A percentile compares a stretch with the other conserved stretches of the same genome.
These are phyloP conservation scores for Sandelia bainsii DNA, from an alignment of 2,797 vertebrate species.

Conservation along the genomic window DNA sequence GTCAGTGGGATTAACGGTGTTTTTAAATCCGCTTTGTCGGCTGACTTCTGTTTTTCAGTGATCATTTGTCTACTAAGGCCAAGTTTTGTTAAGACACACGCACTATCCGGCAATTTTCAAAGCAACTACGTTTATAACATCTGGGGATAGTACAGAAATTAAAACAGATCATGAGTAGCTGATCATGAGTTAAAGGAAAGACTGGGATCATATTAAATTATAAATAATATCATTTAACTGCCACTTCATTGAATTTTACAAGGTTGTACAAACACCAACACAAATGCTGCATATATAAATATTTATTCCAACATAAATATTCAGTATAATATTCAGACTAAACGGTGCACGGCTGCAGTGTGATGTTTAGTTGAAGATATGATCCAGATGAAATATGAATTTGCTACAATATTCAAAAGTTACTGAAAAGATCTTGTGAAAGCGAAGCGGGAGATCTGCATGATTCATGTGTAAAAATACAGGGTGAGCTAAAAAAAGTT, in stretches of 20 bases:
- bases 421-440: neutral
- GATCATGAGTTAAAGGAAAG: neutral
- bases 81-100: neutral
- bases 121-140: neutral
- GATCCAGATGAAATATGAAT: conserved; percentile 27
- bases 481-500: conserved; percentile 5
- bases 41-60: conserved; percentile 57
- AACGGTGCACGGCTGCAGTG: no score
- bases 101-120: neutral
- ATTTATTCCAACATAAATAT: conserved; percentile 8
- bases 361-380: conserved; percentile 27
- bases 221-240: neutral
- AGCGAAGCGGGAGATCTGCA: neutral
- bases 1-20: conserved; percentile 68
- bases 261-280: neutral
- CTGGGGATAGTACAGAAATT: neutral
- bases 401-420: neutral
- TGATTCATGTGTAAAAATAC: neutral
- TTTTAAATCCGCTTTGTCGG: conserved; percentile 65
- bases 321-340: neutral
- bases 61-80: conserved; percentile 39
- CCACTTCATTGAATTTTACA: neutral
- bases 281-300: neutral
- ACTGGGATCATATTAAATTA: neutral
- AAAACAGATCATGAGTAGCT: neutral